phyloP scores from a whole-genome alignment of 2,888 invertebrate genomes.

The Macrosiphum euphorbiae region DNA sequence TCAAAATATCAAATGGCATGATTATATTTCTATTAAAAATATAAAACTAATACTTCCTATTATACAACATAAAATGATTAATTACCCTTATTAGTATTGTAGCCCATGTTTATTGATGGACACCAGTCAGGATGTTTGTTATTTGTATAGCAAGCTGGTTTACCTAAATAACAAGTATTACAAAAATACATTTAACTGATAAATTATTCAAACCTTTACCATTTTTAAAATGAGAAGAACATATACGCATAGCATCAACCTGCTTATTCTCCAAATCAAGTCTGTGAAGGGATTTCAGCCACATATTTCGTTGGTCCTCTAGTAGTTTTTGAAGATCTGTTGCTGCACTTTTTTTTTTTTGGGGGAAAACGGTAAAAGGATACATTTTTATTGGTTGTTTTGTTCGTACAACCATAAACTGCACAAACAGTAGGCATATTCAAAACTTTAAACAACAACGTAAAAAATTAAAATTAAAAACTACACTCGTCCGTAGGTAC shows the following conservation, averaged over 20 bases:
- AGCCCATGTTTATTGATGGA: too few relatives aligned
- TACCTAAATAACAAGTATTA: background rate
- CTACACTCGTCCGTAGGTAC: background rate
- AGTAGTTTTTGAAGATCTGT: background rate
- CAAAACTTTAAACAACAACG: background rate
- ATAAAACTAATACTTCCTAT: too few relatives aligned
- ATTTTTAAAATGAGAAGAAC: conserved; percentile 2
- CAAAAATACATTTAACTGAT: background rate
- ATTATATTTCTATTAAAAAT: too few relatives aligned
- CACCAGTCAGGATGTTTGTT: background rate
- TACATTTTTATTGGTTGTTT: background rate
- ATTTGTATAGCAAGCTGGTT: background rate
- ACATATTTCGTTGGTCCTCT: background rate
- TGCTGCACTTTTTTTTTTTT: background rate
- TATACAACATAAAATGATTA: too few relatives aligned
- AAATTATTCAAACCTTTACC: background rate
- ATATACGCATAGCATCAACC: background rate
- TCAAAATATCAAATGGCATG: too few relatives aligned
- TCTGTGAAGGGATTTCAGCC: background rate
- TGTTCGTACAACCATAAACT: conserved; percentile 5
- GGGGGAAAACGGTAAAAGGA: background rate
- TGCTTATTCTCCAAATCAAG: background rate
- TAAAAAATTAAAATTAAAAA: background rate
- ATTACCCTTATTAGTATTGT: too few relatives aligned
- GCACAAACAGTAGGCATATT: background rate